Percentiles rank a stretch among this genome's conserved stretches.
phyloP scores from a whole-genome alignment of 2,888 invertebrate genomes.

The Ryuthela nishihirai region DNA sequence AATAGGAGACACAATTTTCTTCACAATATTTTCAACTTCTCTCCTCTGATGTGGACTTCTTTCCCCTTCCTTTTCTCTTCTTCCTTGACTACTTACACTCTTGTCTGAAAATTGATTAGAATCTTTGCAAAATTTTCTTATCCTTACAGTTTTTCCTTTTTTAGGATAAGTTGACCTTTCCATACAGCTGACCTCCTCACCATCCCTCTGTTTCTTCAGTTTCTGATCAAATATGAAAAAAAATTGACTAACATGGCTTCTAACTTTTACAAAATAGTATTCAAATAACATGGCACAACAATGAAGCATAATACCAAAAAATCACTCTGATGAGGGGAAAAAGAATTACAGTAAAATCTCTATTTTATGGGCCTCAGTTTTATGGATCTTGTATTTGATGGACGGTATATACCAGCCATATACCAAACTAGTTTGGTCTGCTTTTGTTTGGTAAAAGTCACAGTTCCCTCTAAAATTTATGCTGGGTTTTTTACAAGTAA shows the following conservation, averaged over 20 bases:
- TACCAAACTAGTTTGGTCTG: no score
- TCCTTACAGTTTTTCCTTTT: constrained; percentile 4
- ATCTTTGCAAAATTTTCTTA: constrained; percentile 11
- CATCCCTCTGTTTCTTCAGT: constrained; percentile 35
- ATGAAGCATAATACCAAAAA: no score
- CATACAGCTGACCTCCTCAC: constrained; percentile 11
- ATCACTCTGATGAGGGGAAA: no score
- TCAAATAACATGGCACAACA: no score
- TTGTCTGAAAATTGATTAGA: constrained; percentile 3
- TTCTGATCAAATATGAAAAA: constrained; percentile 13
- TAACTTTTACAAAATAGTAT: no score
- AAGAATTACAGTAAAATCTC: no score
- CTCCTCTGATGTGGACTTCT: constrained; percentile 1
- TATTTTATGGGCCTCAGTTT: no score
- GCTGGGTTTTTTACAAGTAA: no score
- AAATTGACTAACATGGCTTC: not conserved
- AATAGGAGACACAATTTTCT: constrained; percentile 31
- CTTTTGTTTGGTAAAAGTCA: no score
- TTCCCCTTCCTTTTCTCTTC: constrained; percentile 4
- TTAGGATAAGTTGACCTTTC: constrained; percentile 34
- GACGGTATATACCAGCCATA: no score
- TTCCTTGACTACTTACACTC: not conserved
- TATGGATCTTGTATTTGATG: no score
- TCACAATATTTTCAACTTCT: constrained; percentile 17
- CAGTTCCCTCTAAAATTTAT: no score